phyloP scores from a whole-genome alignment of 2,113 vertebrate species.

The Pelvicachromis taeniatus region DNA sequence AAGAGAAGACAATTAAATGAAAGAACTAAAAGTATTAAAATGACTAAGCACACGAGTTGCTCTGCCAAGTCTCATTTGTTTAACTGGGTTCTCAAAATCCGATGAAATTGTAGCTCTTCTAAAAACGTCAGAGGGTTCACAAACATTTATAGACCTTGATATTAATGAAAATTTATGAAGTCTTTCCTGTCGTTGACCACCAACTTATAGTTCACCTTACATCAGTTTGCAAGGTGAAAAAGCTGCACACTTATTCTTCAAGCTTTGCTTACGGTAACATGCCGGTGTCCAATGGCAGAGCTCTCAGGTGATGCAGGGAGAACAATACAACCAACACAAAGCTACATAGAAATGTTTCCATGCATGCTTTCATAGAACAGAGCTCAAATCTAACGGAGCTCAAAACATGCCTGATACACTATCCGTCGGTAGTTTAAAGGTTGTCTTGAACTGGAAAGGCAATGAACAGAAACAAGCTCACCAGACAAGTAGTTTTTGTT shows the following conservation, averaged over 20 bases:
- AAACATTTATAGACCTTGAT: not conserved
- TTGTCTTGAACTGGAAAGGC: not conserved
- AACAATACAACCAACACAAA: not conserved
- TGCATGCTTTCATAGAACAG: not conserved
- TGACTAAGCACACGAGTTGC: not conserved
- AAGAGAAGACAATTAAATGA: not conserved
- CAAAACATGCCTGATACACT: not conserved
- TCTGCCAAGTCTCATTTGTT: not conserved
- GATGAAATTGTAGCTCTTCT: not conserved
- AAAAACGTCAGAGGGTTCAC: not conserved
- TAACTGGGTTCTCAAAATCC: not conserved
- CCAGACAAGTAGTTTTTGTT: not conserved
- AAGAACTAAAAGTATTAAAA: accelerated
- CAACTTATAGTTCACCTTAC: not conserved
- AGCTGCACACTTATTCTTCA: not conserved
- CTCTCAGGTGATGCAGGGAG: no score
- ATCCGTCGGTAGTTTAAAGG: not conserved
- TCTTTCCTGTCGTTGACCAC: not conserved
- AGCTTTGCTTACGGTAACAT: no score
- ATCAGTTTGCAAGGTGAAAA: no score
- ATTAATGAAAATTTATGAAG: not conserved
- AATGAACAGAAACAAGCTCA: not conserved
- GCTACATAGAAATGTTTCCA: not conserved
- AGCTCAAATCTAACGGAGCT: not conserved
- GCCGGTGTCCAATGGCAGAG: no score